Percentiles rank a stretch among this genome's conserved stretches.
These are phyloP conservation scores for Calypte anna DNA, from an alignment of 2,113 vertebrate genomes.

Conservation along the genomic window DNA sequence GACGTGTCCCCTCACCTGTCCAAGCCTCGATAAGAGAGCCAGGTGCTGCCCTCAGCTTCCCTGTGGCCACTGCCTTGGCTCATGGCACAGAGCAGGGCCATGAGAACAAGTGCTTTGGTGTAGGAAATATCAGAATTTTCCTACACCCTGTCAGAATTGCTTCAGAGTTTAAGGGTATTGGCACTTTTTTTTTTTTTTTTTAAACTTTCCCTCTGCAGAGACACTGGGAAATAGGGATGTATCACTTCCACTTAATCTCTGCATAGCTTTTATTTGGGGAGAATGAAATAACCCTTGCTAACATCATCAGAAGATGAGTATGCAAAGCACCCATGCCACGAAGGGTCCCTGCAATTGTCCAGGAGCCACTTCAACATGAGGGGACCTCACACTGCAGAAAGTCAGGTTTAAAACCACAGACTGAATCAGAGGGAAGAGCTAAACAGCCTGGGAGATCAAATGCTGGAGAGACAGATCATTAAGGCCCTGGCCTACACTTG, in stretches of 20 bases:
- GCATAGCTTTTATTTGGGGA: not conserved
- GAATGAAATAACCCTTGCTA: not conserved
- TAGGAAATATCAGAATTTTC: not conserved
- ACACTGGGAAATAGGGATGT: not conserved
- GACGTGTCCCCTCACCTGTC: conserved; percentile 34
- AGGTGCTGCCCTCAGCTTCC: not conserved
- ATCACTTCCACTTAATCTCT: not conserved
- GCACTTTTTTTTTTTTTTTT: not conserved
- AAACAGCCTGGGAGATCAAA: not conserved
- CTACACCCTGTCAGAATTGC: not conserved
- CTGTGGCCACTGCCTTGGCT: not conserved
- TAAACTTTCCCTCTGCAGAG: not conserved
- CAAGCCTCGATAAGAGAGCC: not conserved
- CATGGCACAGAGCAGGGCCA: not conserved
- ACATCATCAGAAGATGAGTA: not conserved
- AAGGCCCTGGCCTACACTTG: not conserved
- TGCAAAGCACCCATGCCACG: not conserved
- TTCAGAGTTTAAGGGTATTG: not conserved
- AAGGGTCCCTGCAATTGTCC: not conserved
- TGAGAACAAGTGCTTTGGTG: not conserved
- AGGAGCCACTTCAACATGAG: no score
- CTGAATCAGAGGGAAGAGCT: not conserved
- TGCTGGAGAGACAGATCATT: not conserved
- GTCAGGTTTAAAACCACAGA: not conserved
- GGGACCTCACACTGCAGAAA: not conserved